A percentile compares a stretch with the other conserved stretches of the same genome.
These are phyloP conservation scores for Hirudinaria manillensis DNA, from an alignment of 2,888 invertebrate genomes.

Conservation along the genomic window DNA sequence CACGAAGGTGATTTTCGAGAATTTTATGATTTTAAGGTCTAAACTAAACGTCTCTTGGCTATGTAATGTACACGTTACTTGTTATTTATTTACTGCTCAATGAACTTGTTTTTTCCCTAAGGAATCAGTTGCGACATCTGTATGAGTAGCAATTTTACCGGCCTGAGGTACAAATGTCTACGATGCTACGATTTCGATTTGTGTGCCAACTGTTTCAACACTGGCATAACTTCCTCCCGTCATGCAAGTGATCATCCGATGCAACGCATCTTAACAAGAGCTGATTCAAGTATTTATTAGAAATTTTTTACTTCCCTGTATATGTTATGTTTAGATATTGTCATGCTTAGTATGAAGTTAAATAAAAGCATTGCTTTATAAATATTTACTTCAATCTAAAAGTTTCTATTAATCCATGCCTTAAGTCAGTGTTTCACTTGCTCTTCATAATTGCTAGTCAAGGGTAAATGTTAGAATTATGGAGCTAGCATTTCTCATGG, in stretches of 20 bases:
- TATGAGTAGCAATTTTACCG: constrained; percentile 92
- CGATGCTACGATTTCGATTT: constrained; percentile 98
- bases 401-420: no score
- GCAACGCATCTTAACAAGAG: constrained; percentile 94
- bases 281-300: constrained; percentile 69
- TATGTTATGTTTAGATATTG: background rate
- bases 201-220: constrained; percentile 88
- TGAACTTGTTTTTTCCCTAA: constrained; percentile 33
- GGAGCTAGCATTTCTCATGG: no score
- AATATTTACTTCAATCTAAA: background rate
- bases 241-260: constrained; percentile 95
- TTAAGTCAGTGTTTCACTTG: no score
- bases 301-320: constrained; percentile 23
- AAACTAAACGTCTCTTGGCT: background rate
- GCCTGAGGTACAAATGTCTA: constrained; percentile 95
- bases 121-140: constrained; percentile 99
- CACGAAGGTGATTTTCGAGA: constrained; percentile 2
- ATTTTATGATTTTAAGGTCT: background rate
- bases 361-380: background rate
- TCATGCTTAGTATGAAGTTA: no score
- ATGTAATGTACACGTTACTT: background rate
- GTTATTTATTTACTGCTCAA: background rate
- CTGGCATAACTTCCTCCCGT: constrained; percentile 57
- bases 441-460: no score
- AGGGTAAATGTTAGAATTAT: no score